Percentiles rank a stretch among this genome's conserved stretches.
phyloP scores from a whole-genome alignment of 37 sponge, comb jelly and placozoan species.

The Chondrosia reniformis region DNA sequence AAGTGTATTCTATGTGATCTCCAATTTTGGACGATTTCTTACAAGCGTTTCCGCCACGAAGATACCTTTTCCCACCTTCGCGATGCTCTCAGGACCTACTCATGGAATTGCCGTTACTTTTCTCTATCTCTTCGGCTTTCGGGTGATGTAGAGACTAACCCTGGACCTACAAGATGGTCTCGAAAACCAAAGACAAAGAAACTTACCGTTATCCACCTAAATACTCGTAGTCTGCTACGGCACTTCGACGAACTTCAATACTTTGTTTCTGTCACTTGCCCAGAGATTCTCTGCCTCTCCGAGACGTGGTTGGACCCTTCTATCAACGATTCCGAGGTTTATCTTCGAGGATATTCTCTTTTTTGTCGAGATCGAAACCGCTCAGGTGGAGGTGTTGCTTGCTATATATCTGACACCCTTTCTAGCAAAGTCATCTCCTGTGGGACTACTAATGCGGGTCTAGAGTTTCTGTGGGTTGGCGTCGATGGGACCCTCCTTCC shows the following conservation, averaged over 20 bases:
- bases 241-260: not conserved
- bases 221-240: not conserved
- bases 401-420: no score
- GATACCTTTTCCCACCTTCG: no score
- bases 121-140: not conserved
- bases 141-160: conserved; percentile 1
- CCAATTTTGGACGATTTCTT: no score
- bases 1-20: no score
- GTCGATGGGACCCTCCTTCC: not conserved
- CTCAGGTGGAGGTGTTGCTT: not conserved
- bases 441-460: not conserved
- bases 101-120: no score
- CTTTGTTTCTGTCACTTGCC: not conserved
- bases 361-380: not conserved
- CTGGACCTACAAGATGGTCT: not conserved
- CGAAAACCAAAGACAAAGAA: not conserved
- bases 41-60: no score
- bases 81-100: no score
- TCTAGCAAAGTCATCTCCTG: not conserved
- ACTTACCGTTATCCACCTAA: not conserved
- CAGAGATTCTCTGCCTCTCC: not conserved
- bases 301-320: not conserved
- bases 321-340: not conserved
- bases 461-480: not conserved
- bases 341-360: not conserved